Conservation (phyloP, 2,113 vertebrate genomes). For the Nothoprocta perdicaria region DNA sequence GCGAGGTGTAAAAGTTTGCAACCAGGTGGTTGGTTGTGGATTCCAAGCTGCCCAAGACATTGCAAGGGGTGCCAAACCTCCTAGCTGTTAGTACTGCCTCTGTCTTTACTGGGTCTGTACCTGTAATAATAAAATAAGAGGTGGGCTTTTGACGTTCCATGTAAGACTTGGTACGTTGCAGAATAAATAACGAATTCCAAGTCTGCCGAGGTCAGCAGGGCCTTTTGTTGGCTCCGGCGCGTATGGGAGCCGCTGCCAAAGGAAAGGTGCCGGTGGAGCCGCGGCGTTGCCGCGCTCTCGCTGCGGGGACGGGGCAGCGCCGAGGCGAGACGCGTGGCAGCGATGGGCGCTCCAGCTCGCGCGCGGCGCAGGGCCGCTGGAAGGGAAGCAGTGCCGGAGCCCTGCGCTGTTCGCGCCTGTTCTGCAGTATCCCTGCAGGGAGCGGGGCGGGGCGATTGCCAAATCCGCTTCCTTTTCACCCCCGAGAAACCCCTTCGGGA, state of each 20-base stretch:
- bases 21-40: not conserved
- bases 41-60: not conserved
- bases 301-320: not conserved
- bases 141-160: conserved; percentile 10
- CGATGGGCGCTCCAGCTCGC: not conserved
- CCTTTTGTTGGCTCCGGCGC: not conserved
- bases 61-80: not conserved
- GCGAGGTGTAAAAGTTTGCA: not conserved
- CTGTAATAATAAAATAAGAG: not conserved
- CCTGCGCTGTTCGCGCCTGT: too few relatives aligned
- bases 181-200: conserved; percentile 36
- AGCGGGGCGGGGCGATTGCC: not conserved
- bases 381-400: not conserved
- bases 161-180: conserved; percentile 19
- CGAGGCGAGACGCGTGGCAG: not conserved
- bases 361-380: not conserved
- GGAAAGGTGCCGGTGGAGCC: not conserved
- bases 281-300: not conserved
- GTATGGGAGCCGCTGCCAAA: not conserved
- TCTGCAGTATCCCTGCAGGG: not conserved
- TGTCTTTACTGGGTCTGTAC: not conserved
- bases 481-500: not conserved
- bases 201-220: not conserved
- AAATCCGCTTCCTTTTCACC: not conserved
- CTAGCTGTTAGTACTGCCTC: not conserved